Evolutionary conservation across 2,888 invertebrate species (phyloP), one percentile per base, ranked within the genome.

Genomic region (Andricus quercusramuli): DNA sequence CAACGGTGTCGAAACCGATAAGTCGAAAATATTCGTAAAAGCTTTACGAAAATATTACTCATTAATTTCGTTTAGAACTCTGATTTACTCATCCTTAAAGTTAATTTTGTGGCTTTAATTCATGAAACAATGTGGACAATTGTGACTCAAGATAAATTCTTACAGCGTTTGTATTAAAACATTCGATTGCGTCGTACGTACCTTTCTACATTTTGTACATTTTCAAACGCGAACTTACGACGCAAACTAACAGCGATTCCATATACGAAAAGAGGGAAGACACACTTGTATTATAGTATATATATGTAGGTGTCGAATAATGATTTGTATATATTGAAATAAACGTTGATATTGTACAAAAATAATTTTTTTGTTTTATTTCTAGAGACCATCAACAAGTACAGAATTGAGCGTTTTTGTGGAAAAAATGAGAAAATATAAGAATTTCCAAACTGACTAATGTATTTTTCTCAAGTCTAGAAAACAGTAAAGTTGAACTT

Each of bases 261-360:
- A 29, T 77, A 64, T 65, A 56, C 4, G n/a, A 79, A 41, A 5
- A 56, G 11, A 17, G 56, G 56, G 68, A 68, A 68, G 6, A 66
- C 13, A 20, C 29, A 74, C 11, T 17, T 15, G 22, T 51, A 70
- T 70, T 67, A 66, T 67, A 51, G 44, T 47, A 80, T 62, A 13
- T 51, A 83, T 80, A 82, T 62, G 25, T 62, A 62, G 25, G 62
- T 29, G 85, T 85, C 80, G 84, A 83, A 83, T 85, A 82, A 86
- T 88, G 86, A 88, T 89, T 89, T 90, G 87, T 90, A 89, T 86
- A 88, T 88, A 89, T 83, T 79, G 85, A 84, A 90, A 89, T 90
- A 89, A 89, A 89, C 83, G 85, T 85, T 86, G 84, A 84, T 84
- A 86, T 85, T 84, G 78, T 83, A 83, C 81, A 82, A 67, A 78